phyloP scores from a whole-genome alignment of 2,113 vertebrate genomes.

The Reinhardtius hippoglossoides region DNA sequence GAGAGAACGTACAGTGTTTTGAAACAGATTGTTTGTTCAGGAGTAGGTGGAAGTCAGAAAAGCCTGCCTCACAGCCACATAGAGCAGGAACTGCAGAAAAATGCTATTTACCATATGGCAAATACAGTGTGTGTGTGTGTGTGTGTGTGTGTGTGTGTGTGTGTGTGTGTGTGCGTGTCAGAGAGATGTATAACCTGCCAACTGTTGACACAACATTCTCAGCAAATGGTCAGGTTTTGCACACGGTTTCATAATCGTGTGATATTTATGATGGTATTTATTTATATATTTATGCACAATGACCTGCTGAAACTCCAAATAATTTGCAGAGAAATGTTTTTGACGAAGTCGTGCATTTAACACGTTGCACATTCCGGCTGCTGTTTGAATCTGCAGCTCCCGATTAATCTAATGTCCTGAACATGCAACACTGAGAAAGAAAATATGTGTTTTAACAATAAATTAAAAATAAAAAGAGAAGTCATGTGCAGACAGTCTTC shows the following conservation, averaged over 20 bases:
- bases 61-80: conserved; percentile 57
- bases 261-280: not conserved
- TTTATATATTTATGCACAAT: not conserved
- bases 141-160: conserved; percentile 7
- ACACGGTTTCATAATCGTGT: not conserved
- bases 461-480: not conserved
- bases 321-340: not conserved
- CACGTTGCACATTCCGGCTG: not conserved
- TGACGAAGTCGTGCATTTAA: conserved; percentile 6
- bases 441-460: not conserved
- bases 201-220: not conserved
- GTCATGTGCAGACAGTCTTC: conserved; percentile 21
- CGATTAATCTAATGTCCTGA: not conserved
- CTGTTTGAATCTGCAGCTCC: not conserved
- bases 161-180: conserved; percentile 5
- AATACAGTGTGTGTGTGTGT: conserved; percentile 15
- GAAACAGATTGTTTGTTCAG: conserved; percentile 53
- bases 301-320: not conserved
- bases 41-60: conserved; percentile 60
- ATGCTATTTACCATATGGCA: conserved; percentile 37
- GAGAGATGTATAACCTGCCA: conserved; percentile 7
- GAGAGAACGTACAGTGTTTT: conserved; percentile 29
- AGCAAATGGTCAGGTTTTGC: not conserved
- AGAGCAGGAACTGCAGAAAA: conserved; percentile 41
- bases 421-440: not conserved